These are phyloP conservation scores for Spizaetus ornatus DNA, from an alignment of 2,113 vertebrate species.

Conservation along the genomic window DNA sequence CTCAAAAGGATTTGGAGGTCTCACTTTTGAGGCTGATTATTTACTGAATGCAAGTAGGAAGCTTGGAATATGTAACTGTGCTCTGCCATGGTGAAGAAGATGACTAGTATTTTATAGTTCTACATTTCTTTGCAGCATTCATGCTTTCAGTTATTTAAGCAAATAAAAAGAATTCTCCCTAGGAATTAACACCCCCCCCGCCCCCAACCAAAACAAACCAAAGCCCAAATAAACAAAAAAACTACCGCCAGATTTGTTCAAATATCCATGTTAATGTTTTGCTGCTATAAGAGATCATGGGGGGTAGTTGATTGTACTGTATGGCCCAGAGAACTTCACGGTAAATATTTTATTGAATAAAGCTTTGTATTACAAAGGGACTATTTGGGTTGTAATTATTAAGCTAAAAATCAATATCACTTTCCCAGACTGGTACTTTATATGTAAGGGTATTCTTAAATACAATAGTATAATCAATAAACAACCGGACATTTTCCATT, in stretches of 20 bases:
- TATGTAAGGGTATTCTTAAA: conserved; percentile 41
- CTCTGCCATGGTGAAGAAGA: neutral
- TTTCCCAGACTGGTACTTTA: conserved; percentile 40
- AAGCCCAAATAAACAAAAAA: neutral
- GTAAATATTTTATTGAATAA: conserved; percentile 48
- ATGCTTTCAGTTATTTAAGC: neutral
- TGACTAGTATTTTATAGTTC: neutral
- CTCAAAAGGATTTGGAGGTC: neutral
- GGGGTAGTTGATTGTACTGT: neutral
- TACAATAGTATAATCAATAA: conserved; percentile 57
- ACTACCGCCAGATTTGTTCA: neutral
- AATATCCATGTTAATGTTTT: neutral
- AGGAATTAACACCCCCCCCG: neutral
- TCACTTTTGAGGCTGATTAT: neutral
- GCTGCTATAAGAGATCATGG: neutral
- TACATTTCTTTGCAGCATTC: neutral
- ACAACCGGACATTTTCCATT: conserved; percentile 39
- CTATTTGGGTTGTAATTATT: conserved; percentile 38
- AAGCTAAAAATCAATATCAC: conserved; percentile 54
- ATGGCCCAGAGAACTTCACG: neutral
- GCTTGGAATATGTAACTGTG: neutral
- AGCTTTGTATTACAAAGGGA: conserved; percentile 28
- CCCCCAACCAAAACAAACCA: too few relatives aligned
- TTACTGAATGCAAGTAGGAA: neutral
- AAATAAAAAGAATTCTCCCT: neutral